These are phyloP conservation scores for Dendronephthya gigantea DNA, from an alignment of 64 coral and sea anemone genomes.

Conservation along the genomic window DNA sequence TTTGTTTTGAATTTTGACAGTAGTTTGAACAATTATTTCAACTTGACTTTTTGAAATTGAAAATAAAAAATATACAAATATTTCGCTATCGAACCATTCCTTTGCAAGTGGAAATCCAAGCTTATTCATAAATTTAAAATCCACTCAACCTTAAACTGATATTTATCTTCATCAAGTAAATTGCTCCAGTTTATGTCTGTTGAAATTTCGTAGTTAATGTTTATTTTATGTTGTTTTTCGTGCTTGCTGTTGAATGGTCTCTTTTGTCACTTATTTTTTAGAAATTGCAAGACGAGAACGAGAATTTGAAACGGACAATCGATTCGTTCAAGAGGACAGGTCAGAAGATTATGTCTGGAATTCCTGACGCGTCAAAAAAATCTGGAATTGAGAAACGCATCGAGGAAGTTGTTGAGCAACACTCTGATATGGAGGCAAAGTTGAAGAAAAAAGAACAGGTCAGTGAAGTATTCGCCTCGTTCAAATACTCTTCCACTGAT, in stretches of 20 bases:
- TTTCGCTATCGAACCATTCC: too few species aligned
- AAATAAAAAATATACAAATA: too few species aligned
- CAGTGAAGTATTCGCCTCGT: background rate
- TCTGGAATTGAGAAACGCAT: constrained; percentile 68
- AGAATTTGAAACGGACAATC: background rate
- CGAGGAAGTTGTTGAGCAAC: constrained; percentile 71
- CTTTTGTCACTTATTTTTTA: background rate
- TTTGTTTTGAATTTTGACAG: too few species aligned
- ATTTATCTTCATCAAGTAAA: too few species aligned
- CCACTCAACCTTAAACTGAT: too few species aligned
- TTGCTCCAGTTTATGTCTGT: background rate
- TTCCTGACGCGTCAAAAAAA: constrained; percentile 18
- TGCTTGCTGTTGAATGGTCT: too few species aligned
- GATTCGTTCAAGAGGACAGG: background rate
- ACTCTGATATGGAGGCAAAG: constrained; percentile 70
- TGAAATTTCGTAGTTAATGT: background rate
- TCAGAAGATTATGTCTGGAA: background rate
- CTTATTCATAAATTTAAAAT: too few species aligned
- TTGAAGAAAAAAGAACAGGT: constrained; percentile 80
- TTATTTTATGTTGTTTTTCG: too few species aligned
- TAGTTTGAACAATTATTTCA: too few species aligned
- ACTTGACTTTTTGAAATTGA: too few species aligned
- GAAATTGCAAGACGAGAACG: constrained; percentile 2
- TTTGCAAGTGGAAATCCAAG: too few species aligned
- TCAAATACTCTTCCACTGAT: too few species aligned